Percentiles rank a stretch among this genome's conserved stretches.
These are phyloP conservation scores for Nomada hirtipes DNA, from an alignment of 2,888 invertebrate genomes.

Conservation along the genomic window DNA sequence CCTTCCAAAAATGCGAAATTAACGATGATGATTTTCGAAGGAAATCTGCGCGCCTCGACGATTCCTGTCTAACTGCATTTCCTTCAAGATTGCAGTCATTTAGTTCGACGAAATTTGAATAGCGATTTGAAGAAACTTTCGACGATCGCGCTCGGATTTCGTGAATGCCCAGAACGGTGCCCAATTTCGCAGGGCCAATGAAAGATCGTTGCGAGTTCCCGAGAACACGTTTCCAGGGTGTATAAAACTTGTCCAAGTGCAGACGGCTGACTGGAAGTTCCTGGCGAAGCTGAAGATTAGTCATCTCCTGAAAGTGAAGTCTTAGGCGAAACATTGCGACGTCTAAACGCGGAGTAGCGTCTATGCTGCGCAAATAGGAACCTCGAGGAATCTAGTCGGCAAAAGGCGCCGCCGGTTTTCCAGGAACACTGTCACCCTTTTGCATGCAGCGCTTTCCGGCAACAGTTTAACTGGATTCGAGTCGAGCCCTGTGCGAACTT, in stretches of 20 bases:
- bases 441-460: not conserved
- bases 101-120: too few relatives aligned
- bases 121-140: not conserved
- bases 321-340: constrained; percentile 2
- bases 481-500: not conserved
- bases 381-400: constrained; percentile 13
- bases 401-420: constrained; percentile 12
- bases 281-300: not conserved
- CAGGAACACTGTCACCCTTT: not conserved
- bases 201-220: not conserved
- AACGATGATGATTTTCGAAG: too few relatives aligned
- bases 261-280: constrained; percentile 17
- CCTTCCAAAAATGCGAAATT: too few relatives aligned
- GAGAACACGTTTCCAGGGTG: not conserved
- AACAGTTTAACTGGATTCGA: constrained; percentile 16
- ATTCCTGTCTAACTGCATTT: too few relatives aligned
- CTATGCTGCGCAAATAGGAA: constrained; percentile 25
- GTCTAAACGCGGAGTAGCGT: not conserved
- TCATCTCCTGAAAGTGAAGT: constrained; percentile 21
- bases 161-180: not conserved
- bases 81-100: too few relatives aligned
- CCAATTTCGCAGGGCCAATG: not conserved
- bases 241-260: constrained; percentile 14
- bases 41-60: too few relatives aligned
- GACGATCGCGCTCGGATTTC: too few relatives aligned